Base-by-base conservation (phyloP, 1,140 invertebrate species). In the Scaptomyza hsui region DNA sequence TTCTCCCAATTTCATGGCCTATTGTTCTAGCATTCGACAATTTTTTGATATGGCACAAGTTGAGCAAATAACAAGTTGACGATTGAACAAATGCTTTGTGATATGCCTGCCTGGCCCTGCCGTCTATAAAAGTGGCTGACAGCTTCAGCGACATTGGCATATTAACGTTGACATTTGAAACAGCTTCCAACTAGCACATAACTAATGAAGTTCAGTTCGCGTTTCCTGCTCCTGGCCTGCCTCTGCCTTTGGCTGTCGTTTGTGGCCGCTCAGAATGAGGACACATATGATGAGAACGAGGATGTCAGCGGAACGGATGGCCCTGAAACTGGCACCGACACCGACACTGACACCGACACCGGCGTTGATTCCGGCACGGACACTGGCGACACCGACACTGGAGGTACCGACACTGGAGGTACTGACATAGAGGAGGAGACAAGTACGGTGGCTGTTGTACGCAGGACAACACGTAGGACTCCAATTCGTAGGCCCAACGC, bases 121-220 rank as follows among this genome's bases (percentile, higher is more conserved):
- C 5, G 13, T 6, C 51, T 82, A 82, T 82, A 83, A 74, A 82
- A 70, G 26, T 56, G 51, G 15, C 26, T 3, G 18, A 12, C 2
- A 10, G 3, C 0, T 9, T 52, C 37, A 26, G 29, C 13, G 10
- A 53, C 16, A 1, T 21, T 10, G 10, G 51, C 39, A 65, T 65
- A 57, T 51, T 37, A 16, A 3, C 13, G n/a, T 49, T 65, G 37
- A 21, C 32, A 70, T 64, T 70, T 59, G 51, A 59, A 10, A 35
- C 32, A 37, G 32, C 6, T 29, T 9, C 6, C 26, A 29, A 29
- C 26, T 29, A 21, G 68, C 7, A 53, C 6, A 45, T 51, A 32
- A 10, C 15, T 51, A 24, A 83, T 83, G 80, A 85, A 72, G 72
- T 86, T 65, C 47, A 69, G 62, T 35, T 76, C 51, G 15, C 51